phyloP scores from a whole-genome alignment of 2,888 invertebrate species.

The Nomada fabriciana region DNA sequence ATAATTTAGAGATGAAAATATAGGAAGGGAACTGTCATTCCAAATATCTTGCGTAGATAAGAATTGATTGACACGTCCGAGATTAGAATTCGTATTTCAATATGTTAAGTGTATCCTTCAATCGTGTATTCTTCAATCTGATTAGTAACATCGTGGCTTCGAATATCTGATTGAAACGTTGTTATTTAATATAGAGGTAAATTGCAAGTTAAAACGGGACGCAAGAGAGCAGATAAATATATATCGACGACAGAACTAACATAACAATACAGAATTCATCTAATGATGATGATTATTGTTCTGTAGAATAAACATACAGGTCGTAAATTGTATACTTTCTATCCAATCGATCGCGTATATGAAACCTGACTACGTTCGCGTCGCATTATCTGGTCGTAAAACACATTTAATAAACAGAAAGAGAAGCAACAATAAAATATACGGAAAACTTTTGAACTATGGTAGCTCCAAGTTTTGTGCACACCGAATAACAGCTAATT shows the following conservation, averaged over 20 bases:
- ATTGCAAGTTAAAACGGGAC: no score
- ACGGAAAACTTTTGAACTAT: not conserved
- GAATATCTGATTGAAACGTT: no score
- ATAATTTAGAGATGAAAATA: not conserved
- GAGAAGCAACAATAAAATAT: not conserved
- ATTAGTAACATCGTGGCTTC: not conserved
- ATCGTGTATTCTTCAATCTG: not conserved
- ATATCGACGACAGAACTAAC: no score
- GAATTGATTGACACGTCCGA: not conserved
- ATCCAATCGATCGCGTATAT: not conserved
- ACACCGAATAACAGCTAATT: constrained; percentile 15
- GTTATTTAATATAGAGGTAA: no score
- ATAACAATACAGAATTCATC: no score
- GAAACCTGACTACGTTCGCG: constrained; percentile 10
- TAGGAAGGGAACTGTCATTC: not conserved
- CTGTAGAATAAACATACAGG: no score
- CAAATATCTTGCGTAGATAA: not conserved
- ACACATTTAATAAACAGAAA: not conserved
- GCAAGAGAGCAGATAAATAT: no score
- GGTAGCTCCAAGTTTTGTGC: not conserved
- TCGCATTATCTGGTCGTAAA: not conserved
- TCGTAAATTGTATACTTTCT: no score
- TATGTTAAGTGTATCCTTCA: not conserved
- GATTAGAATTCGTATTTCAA: not conserved
- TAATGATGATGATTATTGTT: no score